Base-by-base conservation (phyloP, 2,113 vertebrate genomes). In the Labeo rohita region DNA sequence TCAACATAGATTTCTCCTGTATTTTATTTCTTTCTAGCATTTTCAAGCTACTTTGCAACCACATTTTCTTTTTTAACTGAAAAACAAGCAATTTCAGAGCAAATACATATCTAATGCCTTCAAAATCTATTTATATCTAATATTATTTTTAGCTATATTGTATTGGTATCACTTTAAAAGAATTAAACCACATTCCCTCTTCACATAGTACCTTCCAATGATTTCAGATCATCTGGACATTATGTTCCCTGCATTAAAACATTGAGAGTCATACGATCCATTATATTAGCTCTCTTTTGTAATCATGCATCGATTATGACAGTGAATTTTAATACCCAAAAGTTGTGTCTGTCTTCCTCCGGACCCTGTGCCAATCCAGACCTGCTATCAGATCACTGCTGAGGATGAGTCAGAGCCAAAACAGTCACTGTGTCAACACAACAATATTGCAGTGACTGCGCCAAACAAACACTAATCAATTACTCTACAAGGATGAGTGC, bases 391-490 rank as follows among this genome's bases (percentile, higher is more conserved):
- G 63, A 79, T 74, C 76, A 23, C 61, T 74, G 45, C 28, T 43
- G 84, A 68, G 61, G 61, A 52, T 43, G 84, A 85, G 34, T 79
- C 84, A 70, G 47, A 39, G 61, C 59, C 75, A 75, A 79, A 85
- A 85, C 84, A 52, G 49, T 39, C 47, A 12, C 47, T 50, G 61
- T 78, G 75, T 78, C 75, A 54, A 54, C 74, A 66, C 75, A 50
- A 85, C 61, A 78, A 85, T 65, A 85, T 47, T 43, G 49, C 84
- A 68, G 59, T 0, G 28, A 54, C 23, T 56, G 75, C 34, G 21
- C 74, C 74, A 85, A 66, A 78, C 50, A 79, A 65, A 61, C 16
- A 78, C 74, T 54, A 78, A 85, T 85, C 59, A 36, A 52, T 78
- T 79, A 54, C 84, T 54, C 61, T 65, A 68, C 50, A 68, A 66